These are phyloP conservation scores for Sminthurides bifidus DNA, from an alignment of 1,140 invertebrate genomes.

Conservation along the genomic window DNA sequence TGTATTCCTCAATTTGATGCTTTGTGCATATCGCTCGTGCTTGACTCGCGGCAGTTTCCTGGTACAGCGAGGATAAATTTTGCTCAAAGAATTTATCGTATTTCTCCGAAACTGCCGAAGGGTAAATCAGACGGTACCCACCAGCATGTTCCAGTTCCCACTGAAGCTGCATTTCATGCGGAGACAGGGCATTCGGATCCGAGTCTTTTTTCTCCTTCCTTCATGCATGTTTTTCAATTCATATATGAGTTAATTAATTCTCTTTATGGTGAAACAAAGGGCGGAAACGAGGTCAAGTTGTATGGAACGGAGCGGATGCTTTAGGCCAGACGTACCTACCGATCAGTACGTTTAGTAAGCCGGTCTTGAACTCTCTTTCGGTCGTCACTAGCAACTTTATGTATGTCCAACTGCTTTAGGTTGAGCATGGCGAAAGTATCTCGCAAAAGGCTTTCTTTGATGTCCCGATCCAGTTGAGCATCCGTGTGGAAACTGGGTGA, in stretches of 20 bases:
- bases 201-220: constrained; percentile 1
- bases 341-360: constrained; percentile 28
- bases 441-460: constrained; percentile 66
- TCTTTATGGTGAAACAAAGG: no score
- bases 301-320: no score
- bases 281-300: no score
- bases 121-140: constrained; percentile 52
- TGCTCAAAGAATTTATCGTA: constrained; percentile 62
- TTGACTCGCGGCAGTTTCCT: constrained; percentile 50
- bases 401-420: constrained; percentile 63
- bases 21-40: constrained; percentile 20
- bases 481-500: constrained; percentile 84
- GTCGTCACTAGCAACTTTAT: constrained; percentile 51
- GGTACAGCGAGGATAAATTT: constrained; percentile 56
- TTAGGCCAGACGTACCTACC: no score
- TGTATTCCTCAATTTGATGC: constrained; percentile 25
- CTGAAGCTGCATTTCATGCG: background rate
- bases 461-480: constrained; percentile 63
- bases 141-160: constrained; percentile 42
- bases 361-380: constrained; percentile 38
- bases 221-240: no score
- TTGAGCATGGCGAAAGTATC: constrained; percentile 76
- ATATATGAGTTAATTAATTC: no score
- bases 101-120: constrained; percentile 39
- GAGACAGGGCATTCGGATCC: no score